Evolutionary conservation across 1,140 invertebrate species (phyloP), one percentile per base, ranked within the genome.

Genomic region (Dreissena polymorpha): DNA sequence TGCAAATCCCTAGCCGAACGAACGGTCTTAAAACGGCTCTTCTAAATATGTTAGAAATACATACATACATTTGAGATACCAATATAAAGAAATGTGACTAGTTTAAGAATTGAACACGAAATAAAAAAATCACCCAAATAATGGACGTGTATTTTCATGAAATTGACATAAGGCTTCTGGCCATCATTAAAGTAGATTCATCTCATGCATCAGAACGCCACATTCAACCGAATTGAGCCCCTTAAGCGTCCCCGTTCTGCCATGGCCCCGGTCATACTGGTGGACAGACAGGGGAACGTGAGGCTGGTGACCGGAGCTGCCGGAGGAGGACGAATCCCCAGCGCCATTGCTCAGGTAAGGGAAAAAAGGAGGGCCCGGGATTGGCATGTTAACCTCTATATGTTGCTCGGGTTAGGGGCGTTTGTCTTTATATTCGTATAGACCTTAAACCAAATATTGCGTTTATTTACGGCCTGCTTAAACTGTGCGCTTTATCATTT

Each of bases 171-270:
- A 5, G 39, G 8, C 2, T 39, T 5, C 39, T 39, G 3, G 8
- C 2, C 39, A 39, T 39, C 39, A 2, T n/a, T n/a, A n/a, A n/a
- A n/a, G 18, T 18, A 63, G 8, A 8, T 0, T 50, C 51, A 29
- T 70, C 60, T 67, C 25, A 29, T 71, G 3, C 60, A 75, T 18
- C 74, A 86, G 86, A 7, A n/a, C 12, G 12, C 57, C 2, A 39
- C 70, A 5, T 25, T 79, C 8, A 99, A 99, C 93, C 95, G 94
- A 76, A 96, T 99, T 74, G 74, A 88, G 72, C 94, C 95, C 8
- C 95, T 95, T 27, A 99, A 99, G 92, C 94, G 97, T 57, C 96
- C 98, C 0, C 91, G 98, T 84, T 98, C 97, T 0, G 98, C 98
- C 8, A 98, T 98, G 96, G 95, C 94, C 81, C 98, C 98, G 0